These are phyloP conservation scores for Mormyrus lacerda DNA, from an alignment of 2,113 vertebrate genomes.

Conservation along the genomic window DNA sequence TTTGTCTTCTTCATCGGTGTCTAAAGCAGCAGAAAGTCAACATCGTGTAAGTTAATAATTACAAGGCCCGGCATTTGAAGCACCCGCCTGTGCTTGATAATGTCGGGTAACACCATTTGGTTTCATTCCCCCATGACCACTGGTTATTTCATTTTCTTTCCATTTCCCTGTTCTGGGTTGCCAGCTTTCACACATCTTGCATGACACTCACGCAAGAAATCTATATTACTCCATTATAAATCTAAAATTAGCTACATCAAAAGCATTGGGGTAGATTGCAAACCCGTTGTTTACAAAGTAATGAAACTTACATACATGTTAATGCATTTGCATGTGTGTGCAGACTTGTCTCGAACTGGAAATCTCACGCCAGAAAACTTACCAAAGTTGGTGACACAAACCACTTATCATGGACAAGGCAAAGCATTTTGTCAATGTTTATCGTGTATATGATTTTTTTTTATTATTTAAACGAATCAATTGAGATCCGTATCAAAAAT, in stretches of 20 bases:
- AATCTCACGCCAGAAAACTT: no score
- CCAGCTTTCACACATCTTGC: neutral
- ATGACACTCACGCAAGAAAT: neutral
- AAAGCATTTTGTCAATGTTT: neutral
- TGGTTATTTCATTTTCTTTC: neutral
- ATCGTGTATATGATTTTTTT: neutral
- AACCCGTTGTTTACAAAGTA: neutral
- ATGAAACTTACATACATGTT: neutral
- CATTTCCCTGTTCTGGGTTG: neutral
- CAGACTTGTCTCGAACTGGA: no score
- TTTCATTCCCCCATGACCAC: neutral
- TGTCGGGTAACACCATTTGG: neutral
- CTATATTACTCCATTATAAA: neutral
- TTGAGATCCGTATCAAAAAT: neutral
- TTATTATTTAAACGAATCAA: neutral
- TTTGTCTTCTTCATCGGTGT: constrained; percentile 62
- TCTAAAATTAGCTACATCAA: neutral
- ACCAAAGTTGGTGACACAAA: neutral
- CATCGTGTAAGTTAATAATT: neutral
- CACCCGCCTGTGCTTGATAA: neutral
- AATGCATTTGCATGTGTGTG: neutral
- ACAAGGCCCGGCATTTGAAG: neutral
- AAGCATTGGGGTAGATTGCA: neutral
- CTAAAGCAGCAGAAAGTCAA: constrained; percentile 37
- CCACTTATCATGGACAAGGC: neutral